phyloP scores from a whole-genome alignment of 2,113 vertebrate species.

The Notothenia coriiceps region DNA sequence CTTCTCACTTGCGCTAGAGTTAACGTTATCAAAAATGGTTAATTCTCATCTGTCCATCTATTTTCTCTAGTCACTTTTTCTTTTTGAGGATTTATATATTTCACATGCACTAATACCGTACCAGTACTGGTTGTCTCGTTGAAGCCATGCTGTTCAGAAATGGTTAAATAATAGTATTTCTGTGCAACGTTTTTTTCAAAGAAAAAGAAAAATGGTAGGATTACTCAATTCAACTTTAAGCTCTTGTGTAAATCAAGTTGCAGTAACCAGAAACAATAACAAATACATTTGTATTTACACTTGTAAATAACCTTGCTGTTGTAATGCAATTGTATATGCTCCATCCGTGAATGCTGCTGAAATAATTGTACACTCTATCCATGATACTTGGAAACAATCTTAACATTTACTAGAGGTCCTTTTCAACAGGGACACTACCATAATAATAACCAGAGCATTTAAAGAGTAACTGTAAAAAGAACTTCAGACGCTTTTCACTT shows the following conservation, averaged over 20 bases:
- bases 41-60: not conserved
- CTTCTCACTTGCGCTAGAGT: no score
- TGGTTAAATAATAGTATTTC: not conserved
- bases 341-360: not conserved
- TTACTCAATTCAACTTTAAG: not conserved
- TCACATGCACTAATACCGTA: not conserved
- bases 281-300: not conserved
- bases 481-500: not conserved
- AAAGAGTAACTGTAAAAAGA: slow-evolving; percentile 1
- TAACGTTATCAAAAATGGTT: no score
- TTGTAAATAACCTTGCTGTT: not conserved
- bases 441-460: not conserved
- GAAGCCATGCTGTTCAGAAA: not conserved
- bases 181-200: not conserved
- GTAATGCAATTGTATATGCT: not conserved
- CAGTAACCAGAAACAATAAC: not conserved
- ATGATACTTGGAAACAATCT: not conserved
- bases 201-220: not conserved
- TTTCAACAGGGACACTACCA: not conserved
- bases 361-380: not conserved
- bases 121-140: not conserved
- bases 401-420: not conserved
- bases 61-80: not conserved
- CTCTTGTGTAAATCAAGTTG: not conserved
- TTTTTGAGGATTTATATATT: not conserved